phyloP scores from a whole-genome alignment of 1,140 invertebrate genomes.

The Lepidurus arcticus region DNA sequence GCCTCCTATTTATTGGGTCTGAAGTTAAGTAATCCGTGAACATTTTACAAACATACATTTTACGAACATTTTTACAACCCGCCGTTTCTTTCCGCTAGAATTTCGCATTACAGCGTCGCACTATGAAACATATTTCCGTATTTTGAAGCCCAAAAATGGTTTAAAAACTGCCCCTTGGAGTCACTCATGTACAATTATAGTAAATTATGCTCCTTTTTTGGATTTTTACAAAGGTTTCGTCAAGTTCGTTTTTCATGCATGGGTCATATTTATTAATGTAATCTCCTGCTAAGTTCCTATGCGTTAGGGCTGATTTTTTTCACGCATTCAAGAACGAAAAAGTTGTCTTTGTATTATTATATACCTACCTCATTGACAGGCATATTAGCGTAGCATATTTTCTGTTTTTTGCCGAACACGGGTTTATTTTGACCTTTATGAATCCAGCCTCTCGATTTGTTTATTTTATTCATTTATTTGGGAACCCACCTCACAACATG shows the following conservation, averaged over 20 bases:
- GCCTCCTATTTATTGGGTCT: too few species aligned
- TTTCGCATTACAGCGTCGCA: neutral
- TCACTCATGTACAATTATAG: neutral
- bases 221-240: too few species aligned
- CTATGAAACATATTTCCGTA: neutral
- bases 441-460: too few species aligned
- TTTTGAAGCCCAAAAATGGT: neutral
- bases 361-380: slow-evolving; percentile 1
- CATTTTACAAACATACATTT: too few species aligned
- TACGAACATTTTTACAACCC: too few species aligned
- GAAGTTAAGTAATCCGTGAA: too few species aligned
- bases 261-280: neutral
- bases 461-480: too few species aligned
- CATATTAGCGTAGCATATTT: too few species aligned
- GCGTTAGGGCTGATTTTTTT: neutral
- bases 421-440: too few species aligned
- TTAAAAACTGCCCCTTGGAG: neutral
- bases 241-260: too few species aligned
- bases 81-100: neutral
- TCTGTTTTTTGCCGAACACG: too few species aligned
- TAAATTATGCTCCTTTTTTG: neutral
- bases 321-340: neutral
- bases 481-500: too few species aligned
- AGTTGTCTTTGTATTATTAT: neutral
- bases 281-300: slow-evolving; percentile 15